A percentile compares a stretch with the other conserved stretches of the same genome.
phyloP scores from a whole-genome alignment of 2,797 vertebrate genomes.

The Sternarchorhynchus goeldii region DNA sequence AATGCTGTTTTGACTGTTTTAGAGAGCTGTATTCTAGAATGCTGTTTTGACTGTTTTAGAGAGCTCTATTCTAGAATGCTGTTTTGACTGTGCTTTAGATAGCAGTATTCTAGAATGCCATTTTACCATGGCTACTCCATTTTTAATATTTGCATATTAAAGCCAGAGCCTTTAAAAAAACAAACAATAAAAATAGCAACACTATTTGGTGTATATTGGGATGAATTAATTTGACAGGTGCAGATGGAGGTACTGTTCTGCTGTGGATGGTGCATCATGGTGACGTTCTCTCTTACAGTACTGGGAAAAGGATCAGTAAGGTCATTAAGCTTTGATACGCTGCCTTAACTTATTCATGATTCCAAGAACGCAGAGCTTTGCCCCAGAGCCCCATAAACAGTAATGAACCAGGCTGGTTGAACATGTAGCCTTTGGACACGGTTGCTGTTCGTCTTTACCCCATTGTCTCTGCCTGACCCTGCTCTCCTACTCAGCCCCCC shows the following conservation, averaged over 20 bases:
- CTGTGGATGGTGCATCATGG: not conserved
- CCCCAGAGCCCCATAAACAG: slow-evolving; percentile 43
- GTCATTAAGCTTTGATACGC: slow-evolving; percentile 32
- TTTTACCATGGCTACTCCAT: too few species aligned
- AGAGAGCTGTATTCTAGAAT: too few species aligned
- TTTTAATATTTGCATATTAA: too few species aligned
- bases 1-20: too few species aligned
- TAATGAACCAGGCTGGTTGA: slow-evolving; percentile 28
- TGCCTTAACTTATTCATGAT: slow-evolving; percentile 40
- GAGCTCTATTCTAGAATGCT: too few species aligned
- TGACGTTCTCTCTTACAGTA: not conserved
- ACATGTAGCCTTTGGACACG: not conserved
- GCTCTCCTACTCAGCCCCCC: not conserved
- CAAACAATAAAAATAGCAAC: too few species aligned
- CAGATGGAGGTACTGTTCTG: not conserved
- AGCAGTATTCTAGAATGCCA: too few species aligned
- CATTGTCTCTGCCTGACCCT: slow-evolving; percentile 1
- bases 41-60: too few species aligned
- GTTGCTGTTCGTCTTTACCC: not conserved
- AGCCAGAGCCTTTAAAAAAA: too few species aligned
- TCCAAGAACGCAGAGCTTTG: slow-evolving; percentile 28
- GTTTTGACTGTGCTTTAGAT: too few species aligned
- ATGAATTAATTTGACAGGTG: too few species aligned
- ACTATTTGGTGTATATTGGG: too few species aligned
- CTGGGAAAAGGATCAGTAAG: slow-evolving; percentile 6